Percentiles rank a stretch among this genome's conserved stretches.
phyloP scores from a whole-genome alignment of 2,888 invertebrate genomes.

The Lapara coniferarum region DNA sequence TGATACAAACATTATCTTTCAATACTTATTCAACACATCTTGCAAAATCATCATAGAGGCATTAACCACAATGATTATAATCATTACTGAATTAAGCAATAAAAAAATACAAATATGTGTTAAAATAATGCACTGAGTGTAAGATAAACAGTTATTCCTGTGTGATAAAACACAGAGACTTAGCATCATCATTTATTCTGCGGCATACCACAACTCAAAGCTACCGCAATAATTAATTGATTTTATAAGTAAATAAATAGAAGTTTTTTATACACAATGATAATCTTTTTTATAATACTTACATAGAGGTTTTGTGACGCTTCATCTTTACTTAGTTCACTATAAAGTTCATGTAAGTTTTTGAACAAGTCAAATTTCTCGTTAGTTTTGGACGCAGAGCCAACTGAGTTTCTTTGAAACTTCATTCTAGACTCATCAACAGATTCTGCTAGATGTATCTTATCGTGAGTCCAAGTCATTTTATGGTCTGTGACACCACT shows the following conservation, averaged over 20 bases:
- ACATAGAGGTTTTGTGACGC: constrained; percentile 74
- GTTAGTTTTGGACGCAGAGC: constrained; percentile 62
- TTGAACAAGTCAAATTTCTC: constrained; percentile 81
- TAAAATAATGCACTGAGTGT: too few relatives aligned
- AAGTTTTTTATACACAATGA: background rate
- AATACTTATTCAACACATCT: too few relatives aligned
- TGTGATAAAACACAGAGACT: background rate
- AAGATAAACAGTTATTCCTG: too few relatives aligned
- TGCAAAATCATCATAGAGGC: too few relatives aligned
- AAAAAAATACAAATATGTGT: too few relatives aligned
- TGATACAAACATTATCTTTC: too few relatives aligned
- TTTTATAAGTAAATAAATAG: background rate
- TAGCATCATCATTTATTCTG: background rate
- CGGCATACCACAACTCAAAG: background rate
- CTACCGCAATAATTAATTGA: too few relatives aligned
- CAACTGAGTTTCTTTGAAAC: constrained; percentile 72
- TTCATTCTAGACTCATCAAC: constrained; percentile 79
- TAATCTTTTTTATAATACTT: constrained; percentile 47
- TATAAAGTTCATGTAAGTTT: constrained; percentile 79
- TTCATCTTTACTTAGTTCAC: constrained; percentile 77
- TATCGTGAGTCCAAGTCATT: constrained; percentile 83
- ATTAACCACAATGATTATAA: too few relatives aligned
- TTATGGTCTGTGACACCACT: constrained; percentile 80
- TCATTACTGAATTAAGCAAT: too few relatives aligned
- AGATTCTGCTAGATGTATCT: constrained; percentile 78